phyloP scores from a whole-genome alignment of 2,888 invertebrate species.

The Abscondita cerata region DNA sequence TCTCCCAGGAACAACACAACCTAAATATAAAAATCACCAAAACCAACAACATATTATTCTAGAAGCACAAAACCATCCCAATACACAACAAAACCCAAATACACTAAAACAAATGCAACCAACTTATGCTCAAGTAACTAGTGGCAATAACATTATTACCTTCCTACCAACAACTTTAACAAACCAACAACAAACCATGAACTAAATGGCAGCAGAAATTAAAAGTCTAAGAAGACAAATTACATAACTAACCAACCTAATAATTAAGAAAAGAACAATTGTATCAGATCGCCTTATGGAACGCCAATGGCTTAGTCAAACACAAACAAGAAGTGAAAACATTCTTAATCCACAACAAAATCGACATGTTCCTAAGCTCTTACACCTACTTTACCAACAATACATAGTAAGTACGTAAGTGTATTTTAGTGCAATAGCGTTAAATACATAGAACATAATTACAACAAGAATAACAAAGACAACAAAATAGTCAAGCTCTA shows the following conservation, averaged over 20 bases:
- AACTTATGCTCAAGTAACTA: constrained; percentile 11
- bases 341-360: constrained; percentile 5
- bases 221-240: constrained; percentile 10
- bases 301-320: constrained; percentile 8
- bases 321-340: constrained; percentile 5
- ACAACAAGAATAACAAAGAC: no score
- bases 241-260: constrained; percentile 11
- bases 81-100: no score
- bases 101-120: background rate
- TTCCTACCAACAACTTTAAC: background rate
- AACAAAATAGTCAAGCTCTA: no score
- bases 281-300: no score
- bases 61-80: no score
- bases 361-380: constrained; percentile 1
- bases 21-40: background rate
- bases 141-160: constrained; percentile 8
- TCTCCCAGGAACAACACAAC: background rate
- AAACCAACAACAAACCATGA: constrained; percentile 3
- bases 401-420: no score
- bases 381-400: constrained; percentile 6
- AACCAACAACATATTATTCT: background rate
- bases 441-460: no score
- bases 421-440: no score
- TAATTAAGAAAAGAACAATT: constrained; percentile 11
- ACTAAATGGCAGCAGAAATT: constrained; percentile 13